Conservation (phyloP, 2,888 invertebrate genomes). For the Meteorus colon region DNA sequence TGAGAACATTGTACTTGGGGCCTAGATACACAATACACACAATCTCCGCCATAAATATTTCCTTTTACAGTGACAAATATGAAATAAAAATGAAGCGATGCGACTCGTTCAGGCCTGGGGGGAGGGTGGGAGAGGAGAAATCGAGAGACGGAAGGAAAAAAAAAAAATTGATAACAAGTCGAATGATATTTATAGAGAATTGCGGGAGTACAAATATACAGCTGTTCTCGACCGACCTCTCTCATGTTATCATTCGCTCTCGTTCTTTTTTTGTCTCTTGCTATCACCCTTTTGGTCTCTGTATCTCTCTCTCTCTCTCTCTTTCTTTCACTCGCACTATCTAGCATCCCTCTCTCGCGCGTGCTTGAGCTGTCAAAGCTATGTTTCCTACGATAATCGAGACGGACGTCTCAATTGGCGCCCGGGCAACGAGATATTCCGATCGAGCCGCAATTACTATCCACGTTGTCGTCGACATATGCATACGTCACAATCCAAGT, state of each 20-base stretch:
- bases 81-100: background rate
- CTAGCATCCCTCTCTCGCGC: background rate
- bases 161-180: background rate
- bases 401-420: constrained; percentile 43
- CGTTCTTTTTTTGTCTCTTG: background rate
- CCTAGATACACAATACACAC: constrained; percentile 32
- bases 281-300: background rate
- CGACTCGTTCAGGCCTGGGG: background rate
- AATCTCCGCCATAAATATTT: constrained; percentile 27
- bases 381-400: constrained; percentile 39
- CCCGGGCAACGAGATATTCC: constrained; percentile 27
- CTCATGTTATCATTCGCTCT: background rate
- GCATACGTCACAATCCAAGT: constrained; percentile 47
- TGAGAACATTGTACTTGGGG: constrained; percentile 27
- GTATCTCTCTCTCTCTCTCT: background rate
- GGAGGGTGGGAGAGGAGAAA: no score
- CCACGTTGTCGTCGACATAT: constrained; percentile 46
- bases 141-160: background rate
- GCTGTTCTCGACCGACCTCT: background rate
- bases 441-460: constrained; percentile 46
- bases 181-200: background rate
- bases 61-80: constrained; percentile 4
- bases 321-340: background rate
- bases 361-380: constrained; percentile 37
- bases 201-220: background rate